A percentile compares a stretch with the other conserved stretches of the same genome.
Evolutionary conservation across 2,113 vertebrate species (phyloP).

Genomic region (Calypte anna): DNA sequence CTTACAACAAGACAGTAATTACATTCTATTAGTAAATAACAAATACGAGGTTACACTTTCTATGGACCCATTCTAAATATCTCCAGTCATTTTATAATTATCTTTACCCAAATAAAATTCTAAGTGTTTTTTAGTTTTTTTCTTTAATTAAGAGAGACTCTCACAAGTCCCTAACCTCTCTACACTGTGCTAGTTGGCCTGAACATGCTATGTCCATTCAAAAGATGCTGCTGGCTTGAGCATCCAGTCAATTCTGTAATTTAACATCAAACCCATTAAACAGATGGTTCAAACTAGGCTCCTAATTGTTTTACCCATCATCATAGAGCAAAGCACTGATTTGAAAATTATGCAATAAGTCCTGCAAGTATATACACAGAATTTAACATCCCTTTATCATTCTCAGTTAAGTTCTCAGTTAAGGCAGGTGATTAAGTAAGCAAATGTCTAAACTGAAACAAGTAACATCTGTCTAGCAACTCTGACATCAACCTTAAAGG

Average conservation of each 20-base stretch:
- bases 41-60: neutral
- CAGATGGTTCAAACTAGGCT: neutral
- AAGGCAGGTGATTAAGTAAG: neutral
- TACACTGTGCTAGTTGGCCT: neutral
- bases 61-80: neutral
- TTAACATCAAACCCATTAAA: neutral
- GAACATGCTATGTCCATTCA: neutral
- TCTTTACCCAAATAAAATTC: neutral
- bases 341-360: neutral
- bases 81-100: neutral
- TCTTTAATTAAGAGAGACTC: neutral
- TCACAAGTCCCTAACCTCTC: neutral
- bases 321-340: neutral
- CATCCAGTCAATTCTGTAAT: neutral
- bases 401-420: neutral
- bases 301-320: neutral
- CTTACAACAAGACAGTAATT: neutral
- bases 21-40: neutral
- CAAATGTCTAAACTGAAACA: neutral
- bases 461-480: neutral
- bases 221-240: neutral
- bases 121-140: neutral
- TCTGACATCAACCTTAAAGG: neutral
- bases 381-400: neutral
- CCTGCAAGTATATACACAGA: neutral